Evolutionary conservation across 2,888 invertebrate species (phyloP).

Genomic region (Andrena marginata): DNA sequence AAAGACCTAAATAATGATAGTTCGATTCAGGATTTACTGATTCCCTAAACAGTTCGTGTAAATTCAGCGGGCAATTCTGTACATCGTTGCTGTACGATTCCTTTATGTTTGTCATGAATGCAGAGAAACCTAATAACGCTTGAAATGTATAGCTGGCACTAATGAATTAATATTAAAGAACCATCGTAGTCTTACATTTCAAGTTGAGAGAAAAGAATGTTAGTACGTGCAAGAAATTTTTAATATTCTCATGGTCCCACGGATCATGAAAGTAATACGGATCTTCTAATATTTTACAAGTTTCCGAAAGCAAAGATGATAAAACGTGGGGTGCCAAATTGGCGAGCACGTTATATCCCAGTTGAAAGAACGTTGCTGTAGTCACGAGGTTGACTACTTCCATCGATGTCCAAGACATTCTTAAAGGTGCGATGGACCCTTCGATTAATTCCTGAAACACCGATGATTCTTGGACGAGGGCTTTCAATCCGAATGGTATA

Average conservation of each 20-base stretch:
- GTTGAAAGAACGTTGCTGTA: slow-evolving; percentile 75
- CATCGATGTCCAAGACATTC: slow-evolving; percentile 80
- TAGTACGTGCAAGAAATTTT: slow-evolving; percentile 79
- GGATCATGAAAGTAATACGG: slow-evolving; percentile 79
- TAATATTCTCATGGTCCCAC: slow-evolving; percentile 75
- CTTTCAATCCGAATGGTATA: slow-evolving; percentile 78
- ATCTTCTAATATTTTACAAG: slow-evolving; percentile 77
- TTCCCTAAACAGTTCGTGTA: slow-evolving; percentile 76
- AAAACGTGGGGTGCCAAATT: slow-evolving; percentile 80
- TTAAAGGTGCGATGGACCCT: slow-evolving; percentile 79
- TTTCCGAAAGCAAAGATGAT: slow-evolving; percentile 78
- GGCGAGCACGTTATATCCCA: slow-evolving; percentile 74
- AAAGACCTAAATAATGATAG: slow-evolving; percentile 80
- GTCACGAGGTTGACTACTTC: slow-evolving; percentile 80
- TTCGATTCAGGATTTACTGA: slow-evolving; percentile 76
- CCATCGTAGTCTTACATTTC: slow-evolving; percentile 72
- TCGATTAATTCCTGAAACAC: slow-evolving; percentile 81
- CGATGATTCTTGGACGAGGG: slow-evolving; percentile 74
- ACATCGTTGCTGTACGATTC: slow-evolving; percentile 72
- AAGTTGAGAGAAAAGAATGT: slow-evolving; percentile 80
- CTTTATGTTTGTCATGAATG: slow-evolving; percentile 75
- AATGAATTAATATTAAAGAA: slow-evolving; percentile 18
- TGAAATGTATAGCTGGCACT: slow-evolving; percentile 12
- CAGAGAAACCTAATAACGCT: slow-evolving; percentile 76
- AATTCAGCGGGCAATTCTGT: slow-evolving; percentile 73